Evolutionary conservation across 2,113 vertebrate genomes (phyloP).

Genomic region (Dipodomys merriami): DNA sequence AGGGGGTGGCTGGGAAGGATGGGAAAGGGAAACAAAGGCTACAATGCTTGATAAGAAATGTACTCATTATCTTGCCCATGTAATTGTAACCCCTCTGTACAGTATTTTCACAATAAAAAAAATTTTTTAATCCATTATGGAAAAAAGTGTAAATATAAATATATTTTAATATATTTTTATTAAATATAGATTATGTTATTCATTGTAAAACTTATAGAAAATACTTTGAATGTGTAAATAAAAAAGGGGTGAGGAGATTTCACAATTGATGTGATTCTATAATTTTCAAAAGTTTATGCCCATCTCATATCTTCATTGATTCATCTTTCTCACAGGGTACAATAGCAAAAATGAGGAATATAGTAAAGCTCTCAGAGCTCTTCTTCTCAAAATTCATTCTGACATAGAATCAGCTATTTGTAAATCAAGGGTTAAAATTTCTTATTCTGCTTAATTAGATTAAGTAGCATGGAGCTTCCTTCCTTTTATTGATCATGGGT

Average conservation of each 20-base stretch:
- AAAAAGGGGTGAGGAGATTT: background rate
- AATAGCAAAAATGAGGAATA: constrained; percentile 42
- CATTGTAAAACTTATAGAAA: constrained; percentile 40
- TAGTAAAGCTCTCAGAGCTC: background rate
- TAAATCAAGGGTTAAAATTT: constrained; percentile 42
- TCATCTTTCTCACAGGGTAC: background rate
- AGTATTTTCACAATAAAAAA: no score
- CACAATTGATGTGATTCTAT: background rate
- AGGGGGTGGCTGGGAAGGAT: no score
- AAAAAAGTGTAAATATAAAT: constrained; percentile 51
- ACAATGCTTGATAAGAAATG: no score
- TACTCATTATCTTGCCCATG: no score
- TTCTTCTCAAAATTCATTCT: constrained; percentile 32
- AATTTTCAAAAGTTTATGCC: background rate
- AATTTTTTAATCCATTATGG: constrained; percentile 15
- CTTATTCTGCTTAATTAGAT: constrained; percentile 17
- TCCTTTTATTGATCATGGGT: background rate
- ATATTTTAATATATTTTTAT: background rate
- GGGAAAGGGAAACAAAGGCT: no score
- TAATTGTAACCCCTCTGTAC: no score
- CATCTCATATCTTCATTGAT: background rate
- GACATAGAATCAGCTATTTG: constrained; percentile 38
- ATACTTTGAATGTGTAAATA: constrained; percentile 16
- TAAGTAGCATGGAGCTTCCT: background rate
- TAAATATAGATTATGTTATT: background rate